phyloP scores from a whole-genome alignment of 2,797 vertebrate genomes.

The Thamnophis elegans region DNA sequence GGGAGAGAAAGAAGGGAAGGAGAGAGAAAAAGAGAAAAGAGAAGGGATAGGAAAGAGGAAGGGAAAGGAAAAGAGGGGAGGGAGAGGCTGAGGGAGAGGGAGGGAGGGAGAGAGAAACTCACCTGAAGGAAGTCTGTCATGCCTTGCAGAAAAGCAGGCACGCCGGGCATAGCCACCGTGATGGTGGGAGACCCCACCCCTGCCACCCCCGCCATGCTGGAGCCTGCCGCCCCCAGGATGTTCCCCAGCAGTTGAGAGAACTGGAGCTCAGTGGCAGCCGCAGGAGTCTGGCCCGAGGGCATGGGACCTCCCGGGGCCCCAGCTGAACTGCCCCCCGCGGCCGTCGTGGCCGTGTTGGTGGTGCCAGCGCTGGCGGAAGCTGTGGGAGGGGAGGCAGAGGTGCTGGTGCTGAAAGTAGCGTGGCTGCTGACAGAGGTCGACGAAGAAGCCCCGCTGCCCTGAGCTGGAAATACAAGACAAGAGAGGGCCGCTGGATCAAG shows the following conservation, averaged over 20 bases:
- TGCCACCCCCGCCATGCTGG: constrained; percentile 53
- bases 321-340: constrained; percentile 41
- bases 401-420: constrained; percentile 15
- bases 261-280: constrained; percentile 68
- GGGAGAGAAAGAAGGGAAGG: too few species aligned
- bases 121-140: constrained; percentile 90
- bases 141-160: constrained; percentile 87
- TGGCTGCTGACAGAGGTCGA: background rate
- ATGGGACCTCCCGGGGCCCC: constrained; percentile 55
- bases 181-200: constrained; percentile 78
- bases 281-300: constrained; percentile 61
- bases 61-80: too few species aligned
- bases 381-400: constrained; percentile 68
- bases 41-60: too few species aligned
- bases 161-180: constrained; percentile 84
- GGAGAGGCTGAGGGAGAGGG: too few species aligned
- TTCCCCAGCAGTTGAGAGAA: constrained; percentile 83
- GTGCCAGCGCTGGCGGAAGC: constrained; percentile 69
- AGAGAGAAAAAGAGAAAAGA: too few species aligned
- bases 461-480: background rate
- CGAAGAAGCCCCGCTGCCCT: background rate
- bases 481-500: background rate
- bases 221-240: constrained; percentile 73
- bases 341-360: constrained; percentile 72
- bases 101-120: background rate